A percentile compares a stretch with the other conserved stretches of the same genome.
Conservation (phyloP, 2,113 vertebrate genomes). For the Passer domesticus region DNA sequence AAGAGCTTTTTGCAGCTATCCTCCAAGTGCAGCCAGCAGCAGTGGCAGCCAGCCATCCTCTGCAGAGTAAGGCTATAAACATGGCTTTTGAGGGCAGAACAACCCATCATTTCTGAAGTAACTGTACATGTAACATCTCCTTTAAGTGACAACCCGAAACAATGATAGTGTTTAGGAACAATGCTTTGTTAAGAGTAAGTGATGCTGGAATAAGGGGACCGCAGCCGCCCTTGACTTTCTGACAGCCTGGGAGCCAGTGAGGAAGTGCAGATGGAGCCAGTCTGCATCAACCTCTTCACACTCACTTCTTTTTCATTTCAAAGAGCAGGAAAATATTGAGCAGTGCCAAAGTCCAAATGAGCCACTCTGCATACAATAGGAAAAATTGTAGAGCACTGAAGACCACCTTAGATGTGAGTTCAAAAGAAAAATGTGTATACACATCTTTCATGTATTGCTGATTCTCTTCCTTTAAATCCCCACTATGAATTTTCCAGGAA, state of each 20-base stretch:
- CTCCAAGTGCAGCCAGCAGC: background rate
- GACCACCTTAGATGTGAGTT: conserved; percentile 2
- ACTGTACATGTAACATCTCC: background rate
- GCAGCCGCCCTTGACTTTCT: conserved; percentile 50
- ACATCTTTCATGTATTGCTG: background rate
- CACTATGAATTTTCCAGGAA: conserved; percentile 41
- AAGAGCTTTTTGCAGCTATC: background rate
- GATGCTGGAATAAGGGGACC: background rate
- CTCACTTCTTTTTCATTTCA: background rate
- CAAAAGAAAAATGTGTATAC: background rate
- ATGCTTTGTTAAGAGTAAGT: conserved; percentile 35
- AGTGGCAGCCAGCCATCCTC: background rate
- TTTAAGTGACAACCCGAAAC: conserved; percentile 51
- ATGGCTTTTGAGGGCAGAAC: background rate
- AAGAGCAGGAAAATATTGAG: conserved; percentile 45
- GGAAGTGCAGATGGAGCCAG: conserved; percentile 57
- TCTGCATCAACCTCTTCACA: background rate
- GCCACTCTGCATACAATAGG: conserved; percentile 17
- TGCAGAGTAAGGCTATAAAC: background rate
- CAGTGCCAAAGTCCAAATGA: conserved; percentile 41
- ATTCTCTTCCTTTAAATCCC: conserved; percentile 45
- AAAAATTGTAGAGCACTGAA: background rate
- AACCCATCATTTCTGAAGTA: background rate
- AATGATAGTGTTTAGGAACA: conserved; percentile 45
- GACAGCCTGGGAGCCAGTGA: background rate